These are phyloP conservation scores for Actinopyga echinites DNA, from an alignment of 53 echinoderm and acorn worm genomes.

Conservation along the genomic window DNA sequence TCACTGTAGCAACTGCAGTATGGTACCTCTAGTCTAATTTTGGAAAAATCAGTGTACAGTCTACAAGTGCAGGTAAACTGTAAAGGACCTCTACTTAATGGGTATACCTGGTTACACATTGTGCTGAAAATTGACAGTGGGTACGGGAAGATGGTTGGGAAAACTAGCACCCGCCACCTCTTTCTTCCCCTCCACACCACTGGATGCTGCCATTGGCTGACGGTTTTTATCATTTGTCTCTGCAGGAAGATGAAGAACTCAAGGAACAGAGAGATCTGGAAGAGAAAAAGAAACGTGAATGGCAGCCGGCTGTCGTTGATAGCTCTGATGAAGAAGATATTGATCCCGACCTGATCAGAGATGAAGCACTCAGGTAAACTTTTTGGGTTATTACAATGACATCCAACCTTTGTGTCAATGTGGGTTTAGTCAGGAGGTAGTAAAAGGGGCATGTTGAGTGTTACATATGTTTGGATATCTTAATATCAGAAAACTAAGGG, in stretches of 20 bases:
- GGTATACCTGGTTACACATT: too few species aligned
- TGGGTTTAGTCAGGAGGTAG: neutral
- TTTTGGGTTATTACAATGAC: neutral
- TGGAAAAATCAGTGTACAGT: too few species aligned
- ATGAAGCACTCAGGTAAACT: slow-evolving; percentile 76
- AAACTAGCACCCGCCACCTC: neutral
- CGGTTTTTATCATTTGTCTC: neutral
- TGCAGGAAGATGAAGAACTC: slow-evolving; percentile 74
- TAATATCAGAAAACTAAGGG: too few species aligned
- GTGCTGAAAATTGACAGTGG: too few species aligned
- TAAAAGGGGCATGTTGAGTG: neutral
- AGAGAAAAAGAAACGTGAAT: slow-evolving; percentile 75
- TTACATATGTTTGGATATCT: too few species aligned
- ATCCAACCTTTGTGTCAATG: neutral
- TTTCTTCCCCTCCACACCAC: neutral
- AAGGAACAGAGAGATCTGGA: slow-evolving; percentile 57
- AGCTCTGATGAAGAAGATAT: slow-evolving; percentile 85
- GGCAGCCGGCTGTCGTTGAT: slow-evolving; percentile 81
- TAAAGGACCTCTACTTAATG: too few species aligned
- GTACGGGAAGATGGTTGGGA: too few species aligned
- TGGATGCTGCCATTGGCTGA: too few species aligned
- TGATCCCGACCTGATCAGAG: slow-evolving; percentile 83
- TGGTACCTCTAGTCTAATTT: too few species aligned
- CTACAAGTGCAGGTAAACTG: too few species aligned
- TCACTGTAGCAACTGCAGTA: too few species aligned